These are phyloP conservation scores for Loripinus fragilis DNA, from an alignment of 2,888 invertebrate genomes.

Conservation along the genomic window DNA sequence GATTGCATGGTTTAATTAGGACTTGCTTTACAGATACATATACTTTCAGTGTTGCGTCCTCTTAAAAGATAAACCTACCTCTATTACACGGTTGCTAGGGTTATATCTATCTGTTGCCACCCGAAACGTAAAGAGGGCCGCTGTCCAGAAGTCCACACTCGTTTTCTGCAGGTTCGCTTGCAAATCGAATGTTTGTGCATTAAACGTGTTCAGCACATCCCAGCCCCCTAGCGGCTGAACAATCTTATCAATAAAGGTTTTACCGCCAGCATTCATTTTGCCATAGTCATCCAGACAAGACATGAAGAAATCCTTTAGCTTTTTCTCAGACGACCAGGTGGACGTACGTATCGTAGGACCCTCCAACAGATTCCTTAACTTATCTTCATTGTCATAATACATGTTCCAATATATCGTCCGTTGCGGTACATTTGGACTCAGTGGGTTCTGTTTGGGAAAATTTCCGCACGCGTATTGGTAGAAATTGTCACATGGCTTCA, in stretches of 20 bases:
- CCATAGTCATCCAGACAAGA: slow-evolving; percentile 84
- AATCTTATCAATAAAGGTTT: slow-evolving; percentile 66
- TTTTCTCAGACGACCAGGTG: slow-evolving; percentile 84
- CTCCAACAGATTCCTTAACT: slow-evolving; percentile 64
- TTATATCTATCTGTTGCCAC: slow-evolving; percentile 65
- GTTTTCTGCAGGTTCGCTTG: slow-evolving; percentile 64
- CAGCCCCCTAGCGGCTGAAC: slow-evolving; percentile 71
- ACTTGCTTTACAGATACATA: no score
- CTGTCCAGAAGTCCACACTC: slow-evolving; percentile 75
- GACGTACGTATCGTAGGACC: slow-evolving; percentile 55
- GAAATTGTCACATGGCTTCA: slow-evolving; percentile 85
- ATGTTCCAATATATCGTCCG: slow-evolving; percentile 67
- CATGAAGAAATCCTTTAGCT: slow-evolving; percentile 86
- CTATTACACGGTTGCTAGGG: slow-evolving; percentile 60
- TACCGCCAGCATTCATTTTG: slow-evolving; percentile 65
- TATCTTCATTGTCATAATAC: slow-evolving; percentile 70
- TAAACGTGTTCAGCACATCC: slow-evolving; percentile 67
- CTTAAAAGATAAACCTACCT: no score
- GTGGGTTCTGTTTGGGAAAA: slow-evolving; percentile 83
- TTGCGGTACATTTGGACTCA: slow-evolving; percentile 60
- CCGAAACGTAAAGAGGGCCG: slow-evolving; percentile 71
- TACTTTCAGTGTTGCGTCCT: no score
- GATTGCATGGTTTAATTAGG: no score
- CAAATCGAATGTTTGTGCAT: slow-evolving; percentile 55
- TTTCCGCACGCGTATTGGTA: slow-evolving; percentile 83